Base-by-base conservation (phyloP, 2,888 invertebrate species). In the Drosophila falleni region DNA sequence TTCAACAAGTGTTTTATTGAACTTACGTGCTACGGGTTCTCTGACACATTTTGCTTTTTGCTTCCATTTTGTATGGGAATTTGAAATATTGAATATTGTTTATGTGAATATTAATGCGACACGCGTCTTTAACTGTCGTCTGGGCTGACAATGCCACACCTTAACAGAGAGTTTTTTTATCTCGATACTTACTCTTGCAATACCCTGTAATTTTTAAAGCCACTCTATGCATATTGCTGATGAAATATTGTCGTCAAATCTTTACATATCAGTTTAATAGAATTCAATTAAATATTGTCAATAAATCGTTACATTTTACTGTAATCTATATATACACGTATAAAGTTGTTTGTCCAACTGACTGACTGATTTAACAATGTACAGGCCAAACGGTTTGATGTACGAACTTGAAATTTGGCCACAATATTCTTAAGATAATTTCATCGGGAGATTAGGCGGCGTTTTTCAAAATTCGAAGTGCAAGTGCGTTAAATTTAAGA, bases 141-240 rank as follows among this genome's bases (percentile, higher is more conserved):
- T 54, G 60, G 26, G 8, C 46, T 50, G 62, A 39, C 60, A 50
- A 49, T 46, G 70, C 74, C 82, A 71, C 86, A 83, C 82, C 82
- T 69, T 56, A 56, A 51, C 19, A 49, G 42, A 42, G 49, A 37
- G 49, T 47, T 47, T 33, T 51, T 37, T 54, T 33, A 74, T 59
- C 74, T 44, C 29, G 8, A 11, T 47, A 31, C 29, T 19, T 49
- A 51, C 51, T 59, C 46, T 59, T 23, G 23, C 33, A 11, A 55
- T 59, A 51, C 75, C 50, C 58, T 65, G 33, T 19, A 35, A 47
- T 35, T n/a, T 59, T 19, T 44, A 19, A 19, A 19, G 13, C 16
- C 15, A n/a, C 11, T 33, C 4, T 58, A 42, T 16, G 1, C 16
- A 41, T 11, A 5, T 19, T 15, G 3, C 3, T 39, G 15, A 15